Conservation (phyloP, 2,888 invertebrate genomes). For the Lydus trimaculatus region DNA sequence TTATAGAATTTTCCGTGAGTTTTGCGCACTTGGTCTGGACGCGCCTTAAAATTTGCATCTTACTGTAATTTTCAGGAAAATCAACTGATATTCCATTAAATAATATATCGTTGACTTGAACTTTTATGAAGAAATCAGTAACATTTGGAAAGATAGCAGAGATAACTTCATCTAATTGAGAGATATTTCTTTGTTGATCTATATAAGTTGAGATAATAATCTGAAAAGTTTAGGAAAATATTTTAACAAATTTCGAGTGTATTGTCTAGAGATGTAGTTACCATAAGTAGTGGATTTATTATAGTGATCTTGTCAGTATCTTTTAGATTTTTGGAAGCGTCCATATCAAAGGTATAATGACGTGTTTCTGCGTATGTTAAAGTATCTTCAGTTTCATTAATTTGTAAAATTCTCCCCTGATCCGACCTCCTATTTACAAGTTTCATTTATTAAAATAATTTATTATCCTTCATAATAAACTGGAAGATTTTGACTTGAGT, state of each 20-base stretch:
- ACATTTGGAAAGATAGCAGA: neutral
- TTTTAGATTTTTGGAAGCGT: neutral
- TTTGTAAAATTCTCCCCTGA: neutral
- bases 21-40: too few relatives aligned
- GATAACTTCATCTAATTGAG: neutral
- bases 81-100: conserved; percentile 49
- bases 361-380: neutral
- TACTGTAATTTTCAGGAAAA: conserved; percentile 43
- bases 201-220: neutral
- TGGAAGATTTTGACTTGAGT: too few relatives aligned
- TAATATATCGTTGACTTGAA: neutral
- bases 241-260: neutral
- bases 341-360: neutral
- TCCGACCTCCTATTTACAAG: neutral
- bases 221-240: neutral
- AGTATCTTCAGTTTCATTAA: conserved; percentile 2
- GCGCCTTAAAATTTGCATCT: neutral
- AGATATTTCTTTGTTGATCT: neutral
- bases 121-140: neutral
- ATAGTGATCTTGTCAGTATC: neutral
- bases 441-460: neutral
- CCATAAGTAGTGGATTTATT: conserved; percentile 11
- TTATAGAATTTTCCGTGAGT: too few relatives aligned
- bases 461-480: too few relatives aligned
- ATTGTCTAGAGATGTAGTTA: neutral